These are phyloP conservation scores for Bungarus multicinctus DNA, from an alignment of 2,113 vertebrate species.

Conservation along the genomic window DNA sequence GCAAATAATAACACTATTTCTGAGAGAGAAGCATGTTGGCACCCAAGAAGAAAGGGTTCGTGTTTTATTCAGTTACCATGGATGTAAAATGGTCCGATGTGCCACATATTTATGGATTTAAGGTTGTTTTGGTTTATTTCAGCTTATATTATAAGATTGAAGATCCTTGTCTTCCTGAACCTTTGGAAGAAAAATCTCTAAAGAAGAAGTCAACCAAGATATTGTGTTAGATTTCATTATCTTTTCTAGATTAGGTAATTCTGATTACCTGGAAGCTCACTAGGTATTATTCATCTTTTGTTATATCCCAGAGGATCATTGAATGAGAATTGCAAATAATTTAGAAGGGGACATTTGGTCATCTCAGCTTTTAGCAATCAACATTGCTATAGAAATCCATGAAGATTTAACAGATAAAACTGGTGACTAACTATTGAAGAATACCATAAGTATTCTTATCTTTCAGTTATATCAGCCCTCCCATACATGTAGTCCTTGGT, in stretches of 20 bases:
- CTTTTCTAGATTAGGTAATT: conserved; percentile 62
- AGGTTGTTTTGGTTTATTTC: conserved; percentile 40
- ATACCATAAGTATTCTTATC: background rate
- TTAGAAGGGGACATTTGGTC: conserved; percentile 5
- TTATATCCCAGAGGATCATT: conserved; percentile 51
- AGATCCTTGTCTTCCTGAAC: conserved; percentile 47
- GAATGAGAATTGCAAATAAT: conserved; percentile 41
- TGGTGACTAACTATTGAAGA: background rate
- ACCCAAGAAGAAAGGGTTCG: conserved; percentile 8
- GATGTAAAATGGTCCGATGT: background rate
- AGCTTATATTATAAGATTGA: conserved; percentile 57
- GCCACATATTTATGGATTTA: conserved; percentile 48
- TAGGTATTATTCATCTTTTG: conserved; percentile 34
- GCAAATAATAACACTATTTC: conserved; percentile 3
- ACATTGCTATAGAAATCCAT: conserved; percentile 2
- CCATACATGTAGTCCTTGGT: background rate
- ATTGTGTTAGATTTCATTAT: conserved; percentile 64
- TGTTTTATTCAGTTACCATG: background rate
- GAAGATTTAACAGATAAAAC: background rate
- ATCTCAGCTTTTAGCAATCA: conserved; percentile 19
- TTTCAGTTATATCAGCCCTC: background rate
- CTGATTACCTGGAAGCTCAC: conserved; percentile 59
- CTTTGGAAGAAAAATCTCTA: conserved; percentile 53
- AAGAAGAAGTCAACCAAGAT: conserved; percentile 52
- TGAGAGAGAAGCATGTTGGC: background rate